Evolutionary conservation across 2,888 invertebrate species (phyloP).

Genomic region (Synanthedon tipuliformis): DNA sequence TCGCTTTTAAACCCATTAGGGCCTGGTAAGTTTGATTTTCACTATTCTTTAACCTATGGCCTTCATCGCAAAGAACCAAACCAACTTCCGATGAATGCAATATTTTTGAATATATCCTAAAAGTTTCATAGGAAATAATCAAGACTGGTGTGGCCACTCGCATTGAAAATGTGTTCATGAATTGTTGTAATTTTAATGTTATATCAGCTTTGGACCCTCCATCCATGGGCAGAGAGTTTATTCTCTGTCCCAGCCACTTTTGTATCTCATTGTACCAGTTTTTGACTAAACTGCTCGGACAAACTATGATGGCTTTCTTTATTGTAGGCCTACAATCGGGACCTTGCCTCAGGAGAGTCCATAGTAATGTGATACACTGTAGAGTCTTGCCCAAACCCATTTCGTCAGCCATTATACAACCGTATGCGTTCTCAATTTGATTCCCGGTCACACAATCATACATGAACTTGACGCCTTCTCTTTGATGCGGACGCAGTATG

Average conservation of each 20-base stretch:
- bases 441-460: conserved; percentile 97
- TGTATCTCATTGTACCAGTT: conserved; percentile 99
- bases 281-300: conserved; percentile 97
- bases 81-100: conserved; percentile 93
- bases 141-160: conserved; percentile 88
- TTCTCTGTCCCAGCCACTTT: conserved; percentile 92
- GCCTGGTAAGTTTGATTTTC: conserved; percentile 98
- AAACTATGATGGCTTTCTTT: conserved; percentile 93
- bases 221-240: conserved; percentile 86
- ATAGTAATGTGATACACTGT: conserved; percentile 95
- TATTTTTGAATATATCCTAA: conserved; percentile 91
- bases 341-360: conserved; percentile 94
- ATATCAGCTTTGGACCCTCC: conserved; percentile 90
- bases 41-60: conserved; percentile 96
- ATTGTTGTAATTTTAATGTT: conserved; percentile 81
- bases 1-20: conserved; percentile 89
- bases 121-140: conserved; percentile 99
- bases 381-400: conserved; percentile 98
- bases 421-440: conserved; percentile 86
- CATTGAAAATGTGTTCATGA: conserved; percentile 83
- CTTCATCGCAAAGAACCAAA: conserved; percentile 98
- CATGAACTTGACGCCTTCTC: conserved; percentile 99
- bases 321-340: conserved; percentile 92
- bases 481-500: conserved; percentile 94
- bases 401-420: conserved; percentile 99